phyloP scores from a whole-genome alignment of 2,797 vertebrate genomes.

The Melanotaenia boesemani region DNA sequence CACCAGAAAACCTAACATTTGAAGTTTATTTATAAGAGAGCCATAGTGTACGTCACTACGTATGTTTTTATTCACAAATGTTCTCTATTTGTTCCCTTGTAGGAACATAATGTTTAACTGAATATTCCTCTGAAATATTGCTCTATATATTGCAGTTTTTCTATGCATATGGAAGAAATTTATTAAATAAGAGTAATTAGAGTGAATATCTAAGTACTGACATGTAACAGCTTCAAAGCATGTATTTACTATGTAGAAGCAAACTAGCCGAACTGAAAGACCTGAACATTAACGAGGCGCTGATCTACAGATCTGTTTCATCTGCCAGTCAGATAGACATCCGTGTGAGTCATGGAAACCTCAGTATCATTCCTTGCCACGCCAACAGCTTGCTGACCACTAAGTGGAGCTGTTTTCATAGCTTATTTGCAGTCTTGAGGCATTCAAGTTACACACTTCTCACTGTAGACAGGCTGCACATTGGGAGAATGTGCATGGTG shows the following conservation, averaged over 20 bases:
- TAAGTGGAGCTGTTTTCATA: slow-evolving; percentile 60
- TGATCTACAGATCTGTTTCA: slow-evolving; percentile 6
- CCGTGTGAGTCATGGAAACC: not conserved
- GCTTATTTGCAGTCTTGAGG: slow-evolving; percentile 21
- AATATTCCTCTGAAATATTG: not conserved
- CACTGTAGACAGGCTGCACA: slow-evolving; percentile 15
- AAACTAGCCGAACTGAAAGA: not conserved
- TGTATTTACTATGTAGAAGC: not conserved
- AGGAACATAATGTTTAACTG: not conserved
- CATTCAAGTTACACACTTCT: slow-evolving; percentile 25
- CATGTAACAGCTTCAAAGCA: not conserved
- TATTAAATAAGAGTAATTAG: not conserved
- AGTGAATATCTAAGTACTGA: not conserved
- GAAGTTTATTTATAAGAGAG: not conserved
- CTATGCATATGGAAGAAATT: not conserved
- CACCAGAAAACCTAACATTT: no score
- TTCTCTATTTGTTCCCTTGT: not conserved
- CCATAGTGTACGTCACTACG: not conserved
- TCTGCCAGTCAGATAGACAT: not conserved
- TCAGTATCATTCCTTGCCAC: not conserved
- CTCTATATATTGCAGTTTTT: not conserved
- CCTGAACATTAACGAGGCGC: slow-evolving; percentile 22
- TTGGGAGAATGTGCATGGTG: slow-evolving; percentile 18
- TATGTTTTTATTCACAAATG: not conserved
- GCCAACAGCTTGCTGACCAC: slow-evolving; percentile 40